Evolutionary conservation across 2,113 vertebrate species (phyloP).

Genomic region (Neodontobutis hainanensis): DNA sequence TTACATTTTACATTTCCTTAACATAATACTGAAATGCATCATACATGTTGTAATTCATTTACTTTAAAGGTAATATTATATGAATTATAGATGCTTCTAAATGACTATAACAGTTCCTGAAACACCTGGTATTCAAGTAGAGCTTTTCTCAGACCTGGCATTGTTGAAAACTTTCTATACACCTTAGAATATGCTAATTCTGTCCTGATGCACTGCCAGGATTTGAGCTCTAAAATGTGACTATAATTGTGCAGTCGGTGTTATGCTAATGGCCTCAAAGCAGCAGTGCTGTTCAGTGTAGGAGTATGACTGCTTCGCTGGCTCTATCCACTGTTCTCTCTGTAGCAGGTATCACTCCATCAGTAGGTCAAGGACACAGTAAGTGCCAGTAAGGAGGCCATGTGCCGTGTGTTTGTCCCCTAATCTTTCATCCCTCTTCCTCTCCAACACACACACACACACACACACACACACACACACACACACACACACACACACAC

Average conservation of each 20-base stretch:
- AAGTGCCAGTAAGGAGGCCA: constrained; percentile 51
- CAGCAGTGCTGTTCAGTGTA: background rate
- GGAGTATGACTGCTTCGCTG: background rate
- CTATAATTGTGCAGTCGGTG: constrained; percentile 3
- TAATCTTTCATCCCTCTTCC: constrained; percentile 20
- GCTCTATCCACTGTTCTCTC: constrained; percentile 25
- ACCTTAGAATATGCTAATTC: background rate
- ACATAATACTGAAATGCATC: too few species aligned
- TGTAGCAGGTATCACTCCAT: constrained; percentile 31
- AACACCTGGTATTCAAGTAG: background rate
- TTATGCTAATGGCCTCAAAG: background rate
- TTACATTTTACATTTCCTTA: too few species aligned
- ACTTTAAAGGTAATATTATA: background rate
- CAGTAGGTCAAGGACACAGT: constrained; percentile 65
- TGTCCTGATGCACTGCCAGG: background rate
- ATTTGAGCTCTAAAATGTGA: constrained; percentile 8
- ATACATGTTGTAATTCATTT: too few species aligned
- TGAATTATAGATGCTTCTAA: background rate
- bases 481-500: background rate
- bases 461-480: background rate
- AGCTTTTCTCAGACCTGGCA: background rate
- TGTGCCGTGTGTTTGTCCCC: constrained; percentile 35
- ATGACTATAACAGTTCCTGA: background rate
- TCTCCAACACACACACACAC: background rate
- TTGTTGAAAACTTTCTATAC: background rate